phyloP scores from a whole-genome alignment of 1,140 invertebrate genomes.

The Drosophila trapezifrons region DNA sequence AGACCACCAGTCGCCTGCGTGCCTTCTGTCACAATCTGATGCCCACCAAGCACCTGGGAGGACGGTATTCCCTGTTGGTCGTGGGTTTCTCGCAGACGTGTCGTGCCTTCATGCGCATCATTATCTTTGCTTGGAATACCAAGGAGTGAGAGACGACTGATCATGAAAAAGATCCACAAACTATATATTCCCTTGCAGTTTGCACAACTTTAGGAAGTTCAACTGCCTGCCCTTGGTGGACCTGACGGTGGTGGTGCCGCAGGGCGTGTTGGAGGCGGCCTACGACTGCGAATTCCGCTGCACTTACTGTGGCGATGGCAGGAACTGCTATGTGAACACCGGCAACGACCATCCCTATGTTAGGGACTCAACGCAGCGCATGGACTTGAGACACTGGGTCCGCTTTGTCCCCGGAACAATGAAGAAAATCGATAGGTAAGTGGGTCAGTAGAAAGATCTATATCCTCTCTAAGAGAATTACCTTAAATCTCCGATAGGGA shows the following conservation, averaged over 20 bases:
- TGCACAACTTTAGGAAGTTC: conserved; percentile 17
- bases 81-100: conserved; percentile 51
- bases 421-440: conserved; percentile 48
- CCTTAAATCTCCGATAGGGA: neutral
- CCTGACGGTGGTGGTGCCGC: conserved; percentile 43
- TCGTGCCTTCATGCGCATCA: conserved; percentile 46
- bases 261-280: conserved; percentile 57
- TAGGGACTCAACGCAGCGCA: conserved; percentile 46
- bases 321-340: conserved; percentile 40
- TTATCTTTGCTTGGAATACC: conserved; percentile 62
- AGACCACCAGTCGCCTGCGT: conserved; percentile 24
- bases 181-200: conserved; percentile 8
- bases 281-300: conserved; percentile 49
- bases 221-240: conserved; percentile 64
- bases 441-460: neutral
- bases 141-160: conserved; percentile 49
- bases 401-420: conserved; percentile 53
- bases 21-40: conserved; percentile 55
- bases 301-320: conserved; percentile 6
- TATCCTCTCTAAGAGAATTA: neutral
- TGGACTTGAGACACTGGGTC: conserved; percentile 63
- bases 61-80: conserved; percentile 30
- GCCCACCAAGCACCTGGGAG: conserved; percentile 43
- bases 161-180: neutral
- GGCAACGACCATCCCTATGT: conserved; percentile 48